Evolutionary conservation across 2,113 vertebrate species (phyloP).

Genomic region (Pelodiscus sinensis): DNA sequence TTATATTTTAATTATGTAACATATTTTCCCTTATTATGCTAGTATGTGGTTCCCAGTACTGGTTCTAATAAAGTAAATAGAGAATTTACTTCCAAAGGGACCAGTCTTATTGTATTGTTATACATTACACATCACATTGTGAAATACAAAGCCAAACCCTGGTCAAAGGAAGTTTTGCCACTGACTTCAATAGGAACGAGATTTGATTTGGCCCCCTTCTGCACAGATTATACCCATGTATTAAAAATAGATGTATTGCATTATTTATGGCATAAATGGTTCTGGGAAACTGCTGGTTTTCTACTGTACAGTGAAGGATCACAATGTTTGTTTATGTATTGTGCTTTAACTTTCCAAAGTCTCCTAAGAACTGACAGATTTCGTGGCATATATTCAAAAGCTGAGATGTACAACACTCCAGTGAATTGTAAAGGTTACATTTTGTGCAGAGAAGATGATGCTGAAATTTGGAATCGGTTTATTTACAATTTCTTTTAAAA

Average conservation of each 20-base stretch:
- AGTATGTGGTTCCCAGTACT: background rate
- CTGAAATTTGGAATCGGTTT: conserved; percentile 27
- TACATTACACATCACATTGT: background rate
- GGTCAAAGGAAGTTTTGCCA: background rate
- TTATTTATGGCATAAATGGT: conserved; percentile 4
- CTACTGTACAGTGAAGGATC: background rate
- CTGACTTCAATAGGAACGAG: background rate
- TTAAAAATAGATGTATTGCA: background rate
- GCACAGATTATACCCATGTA: background rate
- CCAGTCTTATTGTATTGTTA: background rate
- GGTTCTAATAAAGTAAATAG: background rate
- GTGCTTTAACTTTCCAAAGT: conserved; percentile 23
- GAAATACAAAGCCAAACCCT: background rate
- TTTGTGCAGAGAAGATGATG: conserved; percentile 11
- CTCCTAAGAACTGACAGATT: background rate
- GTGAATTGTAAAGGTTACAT: conserved; percentile 8
- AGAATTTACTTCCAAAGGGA: background rate
- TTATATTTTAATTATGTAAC: background rate
- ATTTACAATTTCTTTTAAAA: background rate
- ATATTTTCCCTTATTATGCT: background rate
- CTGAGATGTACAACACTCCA: conserved; percentile 21
- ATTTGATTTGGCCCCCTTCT: background rate
- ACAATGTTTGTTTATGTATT: conserved; percentile 38
- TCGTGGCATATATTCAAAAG: conserved; percentile 32
- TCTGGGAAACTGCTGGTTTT: conserved; percentile 23